Evolutionary conservation across 2,888 invertebrate genomes (phyloP), one percentile per base, ranked within the genome.

Genomic region (Agrotis ipsilon): DNA sequence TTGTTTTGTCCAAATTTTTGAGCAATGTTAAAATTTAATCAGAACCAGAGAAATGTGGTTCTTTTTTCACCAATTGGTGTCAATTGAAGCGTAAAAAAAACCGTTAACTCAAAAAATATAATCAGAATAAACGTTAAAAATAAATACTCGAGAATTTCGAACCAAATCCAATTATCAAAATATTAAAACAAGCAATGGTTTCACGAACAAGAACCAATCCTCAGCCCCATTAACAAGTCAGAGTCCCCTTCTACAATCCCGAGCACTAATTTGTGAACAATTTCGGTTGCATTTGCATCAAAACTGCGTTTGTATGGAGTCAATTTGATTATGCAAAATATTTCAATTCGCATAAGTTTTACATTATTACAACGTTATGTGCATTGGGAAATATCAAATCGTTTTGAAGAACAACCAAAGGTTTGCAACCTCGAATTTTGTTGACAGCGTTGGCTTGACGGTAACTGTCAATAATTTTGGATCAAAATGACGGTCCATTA

Each of bases 271-370:
- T 74, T 61, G 66, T 52, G 61, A 85, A 87, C 86, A 78, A 80
- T 88, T 88, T 84, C 78, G 79, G 78, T 81, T 60, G 71, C 79
- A 95, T 95, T 95, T 93, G 92, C 94, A 95, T 95, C 74, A 81
- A 87, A 93, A 95, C 87, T 90, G 91, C 84, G 65, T 79, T 85
- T 75, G 49, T 60, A 87, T 90, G 84, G 81, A 77, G 83, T 85
- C 77, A 85, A 91, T 90, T 88, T 91, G 92, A 94, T 95, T 96
- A 96, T 95, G 94, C 94, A 92, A 92, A 94, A 91, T 88, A 82
- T 71, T 49, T 87, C 91, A 94, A 92, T 94, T 93, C 89, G 90
- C 91, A 89, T 89, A 87, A 86, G 86, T 85, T 92, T 91, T 89
- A 83, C 90, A 89, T 92, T 89, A 83, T 87, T 88, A 80, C 79